Evolutionary conservation across 2,888 invertebrate genomes (phyloP).

Genomic region (Himalopsyche japonica): DNA sequence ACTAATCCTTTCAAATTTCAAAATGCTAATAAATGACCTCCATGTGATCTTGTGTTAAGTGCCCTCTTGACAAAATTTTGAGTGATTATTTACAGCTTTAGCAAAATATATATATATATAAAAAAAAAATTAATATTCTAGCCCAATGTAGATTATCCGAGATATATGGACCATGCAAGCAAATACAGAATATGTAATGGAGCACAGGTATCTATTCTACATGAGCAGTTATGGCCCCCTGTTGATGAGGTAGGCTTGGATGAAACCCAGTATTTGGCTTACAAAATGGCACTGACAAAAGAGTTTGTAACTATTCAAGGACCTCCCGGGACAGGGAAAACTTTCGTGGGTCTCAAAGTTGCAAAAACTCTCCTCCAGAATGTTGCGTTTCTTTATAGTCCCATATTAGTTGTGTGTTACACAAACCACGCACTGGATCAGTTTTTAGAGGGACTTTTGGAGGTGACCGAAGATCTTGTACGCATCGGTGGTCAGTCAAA

Average conservation of each 20-base stretch:
- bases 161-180: background rate
- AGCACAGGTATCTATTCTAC: background rate
- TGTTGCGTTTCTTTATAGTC: constrained; percentile 14
- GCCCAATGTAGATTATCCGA: constrained; percentile 3
- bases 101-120: no score
- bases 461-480: constrained; percentile 63
- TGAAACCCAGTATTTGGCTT: constrained; percentile 68
- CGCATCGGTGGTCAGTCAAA: constrained; percentile 73
- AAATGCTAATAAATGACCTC: no score
- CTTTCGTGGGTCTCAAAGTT: constrained; percentile 76
- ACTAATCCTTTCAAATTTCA: no score
- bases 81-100: no score
- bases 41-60: no score
- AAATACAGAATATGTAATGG: background rate
- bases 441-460: constrained; percentile 72
- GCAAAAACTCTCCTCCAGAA: constrained; percentile 69
- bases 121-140: no score
- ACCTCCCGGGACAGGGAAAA: constrained; percentile 88
- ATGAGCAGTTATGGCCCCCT: constrained; percentile 53
- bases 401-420: constrained; percentile 76
- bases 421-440: constrained; percentile 89
- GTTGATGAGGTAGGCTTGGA: constrained; percentile 60
- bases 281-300: constrained; percentile 67
- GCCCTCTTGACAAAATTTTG: no score
- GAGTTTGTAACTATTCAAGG: constrained; percentile 83